A percentile compares a stretch with the other conserved stretches of the same genome.
These are phyloP conservation scores for Acridotheres tristis DNA, from an alignment of 2,797 vertebrate genomes.

Conservation along the genomic window DNA sequence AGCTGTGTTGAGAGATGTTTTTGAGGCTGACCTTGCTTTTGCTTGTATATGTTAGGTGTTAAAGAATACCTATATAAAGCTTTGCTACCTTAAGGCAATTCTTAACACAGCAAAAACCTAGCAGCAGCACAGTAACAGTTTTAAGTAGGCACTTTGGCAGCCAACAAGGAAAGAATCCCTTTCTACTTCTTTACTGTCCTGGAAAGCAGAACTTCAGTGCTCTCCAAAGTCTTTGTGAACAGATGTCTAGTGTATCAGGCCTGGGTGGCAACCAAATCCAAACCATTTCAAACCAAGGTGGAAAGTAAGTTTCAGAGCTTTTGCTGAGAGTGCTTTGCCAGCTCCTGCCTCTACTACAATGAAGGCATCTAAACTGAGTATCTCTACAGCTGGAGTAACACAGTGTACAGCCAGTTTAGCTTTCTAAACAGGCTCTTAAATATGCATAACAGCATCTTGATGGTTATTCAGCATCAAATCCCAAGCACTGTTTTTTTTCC, in stretches of 20 bases:
- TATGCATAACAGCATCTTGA: background rate
- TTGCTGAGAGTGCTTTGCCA: background rate
- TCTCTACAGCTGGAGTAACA: background rate
- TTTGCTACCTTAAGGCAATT: background rate
- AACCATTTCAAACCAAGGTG: background rate
- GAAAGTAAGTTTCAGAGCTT: background rate
- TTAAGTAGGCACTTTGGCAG: background rate
- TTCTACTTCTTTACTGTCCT: background rate
- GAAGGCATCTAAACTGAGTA: background rate
- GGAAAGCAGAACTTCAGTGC: background rate
- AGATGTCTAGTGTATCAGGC: background rate
- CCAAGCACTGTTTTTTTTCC: background rate
- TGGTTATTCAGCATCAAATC: background rate
- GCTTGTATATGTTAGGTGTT: background rate
- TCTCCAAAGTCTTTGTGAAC: slow-evolving; percentile 1
- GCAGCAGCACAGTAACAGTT: background rate
- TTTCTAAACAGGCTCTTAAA: background rate
- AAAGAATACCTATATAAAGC: background rate
- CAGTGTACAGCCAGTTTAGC: background rate
- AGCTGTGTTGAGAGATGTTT: background rate
- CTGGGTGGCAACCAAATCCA: slow-evolving; percentile 2
- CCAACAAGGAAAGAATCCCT: background rate
- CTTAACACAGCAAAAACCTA: background rate
- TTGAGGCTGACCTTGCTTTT: background rate
- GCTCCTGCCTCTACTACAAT: background rate